Conservation (phyloP, 2,113 vertebrate species). For the Indicator maculatus region DNA sequence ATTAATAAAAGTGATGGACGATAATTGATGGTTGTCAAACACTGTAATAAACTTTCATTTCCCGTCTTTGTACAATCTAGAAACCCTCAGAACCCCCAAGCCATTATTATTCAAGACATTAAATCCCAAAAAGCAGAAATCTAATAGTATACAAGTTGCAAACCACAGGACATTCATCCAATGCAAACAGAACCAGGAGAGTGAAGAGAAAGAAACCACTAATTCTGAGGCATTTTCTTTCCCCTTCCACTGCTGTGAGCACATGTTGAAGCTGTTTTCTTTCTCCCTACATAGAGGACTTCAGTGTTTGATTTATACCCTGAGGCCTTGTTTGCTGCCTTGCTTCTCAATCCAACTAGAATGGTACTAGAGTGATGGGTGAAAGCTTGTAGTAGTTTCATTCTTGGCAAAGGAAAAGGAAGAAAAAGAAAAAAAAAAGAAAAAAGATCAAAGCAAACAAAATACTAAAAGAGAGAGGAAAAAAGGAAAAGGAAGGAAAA, state of each 20-base stretch:
- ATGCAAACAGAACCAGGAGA: background rate
- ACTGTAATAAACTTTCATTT: background rate
- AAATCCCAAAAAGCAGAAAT: background rate
- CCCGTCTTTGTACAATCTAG: background rate
- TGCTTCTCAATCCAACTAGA: background rate
- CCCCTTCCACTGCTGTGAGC: background rate
- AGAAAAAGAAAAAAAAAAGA: background rate
- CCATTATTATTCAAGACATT: background rate
- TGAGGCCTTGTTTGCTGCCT: background rate
- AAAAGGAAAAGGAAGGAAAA: rapidly evolving
- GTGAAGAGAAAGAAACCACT: background rate
- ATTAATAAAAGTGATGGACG: background rate
- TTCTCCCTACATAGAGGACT: background rate
- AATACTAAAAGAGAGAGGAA: background rate
- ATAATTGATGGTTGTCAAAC: background rate
- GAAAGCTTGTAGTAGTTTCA: background rate
- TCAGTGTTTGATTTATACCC: background rate
- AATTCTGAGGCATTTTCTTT: background rate
- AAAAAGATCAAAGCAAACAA: too few relatives aligned
- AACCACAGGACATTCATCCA: background rate
- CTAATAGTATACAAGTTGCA: background rate
- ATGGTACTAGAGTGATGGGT: background rate
- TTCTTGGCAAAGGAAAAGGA: background rate
- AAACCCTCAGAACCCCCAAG: background rate
- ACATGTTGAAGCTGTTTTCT: background rate